Evolutionary conservation across 2,113 vertebrate genomes (phyloP), one percentile per base, ranked within the genome.

Genomic region (Pangasianodon gigas): DNA sequence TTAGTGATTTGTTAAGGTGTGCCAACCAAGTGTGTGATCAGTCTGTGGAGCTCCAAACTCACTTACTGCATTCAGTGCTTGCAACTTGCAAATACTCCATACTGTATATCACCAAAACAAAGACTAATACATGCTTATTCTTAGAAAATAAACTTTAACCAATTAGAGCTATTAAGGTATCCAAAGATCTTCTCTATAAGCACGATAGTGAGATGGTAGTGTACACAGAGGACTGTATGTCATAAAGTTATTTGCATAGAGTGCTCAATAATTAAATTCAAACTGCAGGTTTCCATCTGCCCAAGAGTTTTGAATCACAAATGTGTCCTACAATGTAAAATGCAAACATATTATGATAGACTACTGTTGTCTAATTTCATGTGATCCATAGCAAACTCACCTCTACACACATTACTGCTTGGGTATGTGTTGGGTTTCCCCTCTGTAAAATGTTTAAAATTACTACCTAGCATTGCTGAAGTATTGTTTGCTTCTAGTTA

Each of bases 281-380:
- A n/a, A 11, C 29, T 13, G 9, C 37, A 87, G 79, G 14, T 58
- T 51, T 32, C 51, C 77, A 56, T 37, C 77, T 67, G 60, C 21
- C 84, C 54, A 54, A 60, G 65, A 19, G 62, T 71, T 90, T 83
- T 87, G 85, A 56, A 84, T 84, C 14, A 52, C 80, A 84, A 90
- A 84, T 77, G 21, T 77, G 46, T 16, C 32, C 21, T 62, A 32
- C 56, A 21, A 62, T 2, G 56, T 48, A 44, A 6, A 80, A 87
- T 48, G 37, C 32, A 87, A n/a, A 65, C 41, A 51, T 16, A 77
- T 7, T 32, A 51, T 19, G n/a, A 46, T 44, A 62, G 16, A 62
- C 56, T 80, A 79, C 24, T 46, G 41, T 44, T 18, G 54, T 46
- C 71, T n/a, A 11, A 18, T 74, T 71, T 24, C 21, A 44, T 56